Percentiles rank a stretch among this genome's conserved stretches.
Conservation (phyloP, 2,113 vertebrate species). For the Thermophis baileyi region DNA sequence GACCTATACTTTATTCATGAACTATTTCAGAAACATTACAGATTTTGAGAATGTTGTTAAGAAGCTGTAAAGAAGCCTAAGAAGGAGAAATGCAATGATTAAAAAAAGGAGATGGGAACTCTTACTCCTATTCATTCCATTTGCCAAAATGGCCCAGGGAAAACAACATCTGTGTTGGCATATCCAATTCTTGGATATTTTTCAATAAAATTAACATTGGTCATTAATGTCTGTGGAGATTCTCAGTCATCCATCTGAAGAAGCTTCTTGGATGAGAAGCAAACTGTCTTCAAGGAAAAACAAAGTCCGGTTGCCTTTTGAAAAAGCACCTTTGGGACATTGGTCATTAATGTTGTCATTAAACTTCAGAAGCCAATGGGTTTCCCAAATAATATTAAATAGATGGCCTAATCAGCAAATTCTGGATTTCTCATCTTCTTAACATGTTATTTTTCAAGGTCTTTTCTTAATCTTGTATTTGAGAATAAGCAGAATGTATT, state of each 20-base stretch:
- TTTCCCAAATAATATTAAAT: neutral
- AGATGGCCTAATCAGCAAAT: constrained; percentile 30
- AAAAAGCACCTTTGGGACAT: too few relatives aligned
- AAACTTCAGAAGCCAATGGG: neutral
- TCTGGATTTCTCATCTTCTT: neutral
- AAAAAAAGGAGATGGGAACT: neutral
- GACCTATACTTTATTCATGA: neutral
- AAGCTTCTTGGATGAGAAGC: too few relatives aligned
- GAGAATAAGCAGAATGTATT: neutral
- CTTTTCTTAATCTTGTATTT: neutral
- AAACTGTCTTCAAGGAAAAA: too few relatives aligned
- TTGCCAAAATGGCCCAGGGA: neutral
- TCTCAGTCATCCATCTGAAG: too few relatives aligned
- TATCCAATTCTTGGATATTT: neutral
- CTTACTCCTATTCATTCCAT: neutral
- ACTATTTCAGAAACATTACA: neutral
- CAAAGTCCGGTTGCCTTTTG: too few relatives aligned
- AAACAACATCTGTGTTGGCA: neutral
- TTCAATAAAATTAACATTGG: neutral
- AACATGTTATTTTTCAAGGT: neutral
- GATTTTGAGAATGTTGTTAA: neutral
- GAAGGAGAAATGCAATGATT: neutral
- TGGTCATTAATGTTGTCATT: neutral
- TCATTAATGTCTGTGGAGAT: neutral
- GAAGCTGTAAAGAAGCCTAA: neutral